These are phyloP conservation scores for Coracopsis vasa DNA, from an alignment of 2,113 vertebrate species.

Conservation along the genomic window DNA sequence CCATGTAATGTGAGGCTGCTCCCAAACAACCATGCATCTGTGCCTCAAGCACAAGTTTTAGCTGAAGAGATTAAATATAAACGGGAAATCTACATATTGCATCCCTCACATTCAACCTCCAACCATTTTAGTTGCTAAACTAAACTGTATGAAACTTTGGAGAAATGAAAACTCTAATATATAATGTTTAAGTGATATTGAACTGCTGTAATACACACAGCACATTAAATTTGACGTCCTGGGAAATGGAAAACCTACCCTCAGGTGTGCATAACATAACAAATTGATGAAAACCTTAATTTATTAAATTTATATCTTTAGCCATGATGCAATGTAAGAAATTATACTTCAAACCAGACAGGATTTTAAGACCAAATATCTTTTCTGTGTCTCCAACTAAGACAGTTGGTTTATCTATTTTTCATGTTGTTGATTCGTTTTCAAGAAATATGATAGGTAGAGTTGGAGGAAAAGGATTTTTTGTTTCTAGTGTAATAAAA, in stretches of 20 bases:
- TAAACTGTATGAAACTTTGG: neutral
- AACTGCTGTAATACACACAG: neutral
- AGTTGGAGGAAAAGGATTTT: neutral
- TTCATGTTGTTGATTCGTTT: neutral
- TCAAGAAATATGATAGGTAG: neutral
- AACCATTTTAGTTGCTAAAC: neutral
- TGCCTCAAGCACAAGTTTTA: neutral
- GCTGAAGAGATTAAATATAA: neutral
- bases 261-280: neutral
- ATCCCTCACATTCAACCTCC: neutral
- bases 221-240: neutral
- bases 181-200: neutral
- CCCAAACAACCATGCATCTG: fast-evolving
- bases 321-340: neutral
- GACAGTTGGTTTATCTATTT: neutral
- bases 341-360: neutral
- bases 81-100: neutral
- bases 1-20: fast-evolving
- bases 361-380: neutral
- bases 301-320: neutral
- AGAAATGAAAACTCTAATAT: neutral
- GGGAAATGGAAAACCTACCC: neutral
- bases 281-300: neutral
- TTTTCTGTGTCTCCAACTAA: neutral
- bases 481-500: neutral